Conservation (phyloP, 2,113 vertebrate genomes). For the Amphiprion percula region DNA sequence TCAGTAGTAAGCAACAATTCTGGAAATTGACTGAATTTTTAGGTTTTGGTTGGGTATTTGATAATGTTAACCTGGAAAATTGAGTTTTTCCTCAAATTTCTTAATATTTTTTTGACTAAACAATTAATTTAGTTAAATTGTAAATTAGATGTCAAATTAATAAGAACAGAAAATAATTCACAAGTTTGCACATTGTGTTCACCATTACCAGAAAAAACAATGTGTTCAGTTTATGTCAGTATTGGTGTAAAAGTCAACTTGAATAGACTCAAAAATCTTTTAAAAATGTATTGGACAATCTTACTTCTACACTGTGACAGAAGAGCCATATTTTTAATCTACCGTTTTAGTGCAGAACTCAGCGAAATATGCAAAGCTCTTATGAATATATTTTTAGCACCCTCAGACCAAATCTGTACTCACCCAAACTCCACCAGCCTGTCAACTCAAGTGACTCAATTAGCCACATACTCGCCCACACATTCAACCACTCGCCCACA, state of each 20-base stretch:
- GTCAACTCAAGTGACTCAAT: conserved; percentile 25
- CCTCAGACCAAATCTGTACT: conserved; percentile 21
- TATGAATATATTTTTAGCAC: conserved; percentile 16
- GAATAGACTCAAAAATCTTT: background rate
- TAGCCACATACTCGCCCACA: conserved; percentile 15
- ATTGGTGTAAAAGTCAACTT: too few species aligned
- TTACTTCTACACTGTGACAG: background rate
- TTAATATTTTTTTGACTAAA: background rate
- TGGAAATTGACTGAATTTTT: background rate
- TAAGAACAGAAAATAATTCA: background rate
- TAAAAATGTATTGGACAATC: background rate
- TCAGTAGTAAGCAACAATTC: background rate
- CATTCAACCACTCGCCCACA: conserved; percentile 15
- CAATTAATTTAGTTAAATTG: background rate
- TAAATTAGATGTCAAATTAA: too few species aligned
- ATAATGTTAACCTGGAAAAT: background rate
- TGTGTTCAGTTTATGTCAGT: too few species aligned
- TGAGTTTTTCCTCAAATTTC: background rate
- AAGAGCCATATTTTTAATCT: too few species aligned
- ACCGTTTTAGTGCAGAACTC: background rate
- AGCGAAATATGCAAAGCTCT: conserved; percentile 14
- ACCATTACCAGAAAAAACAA: too few species aligned
- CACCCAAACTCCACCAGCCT: conserved; percentile 21
- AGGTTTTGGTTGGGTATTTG: too few species aligned
- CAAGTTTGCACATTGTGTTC: too few species aligned